Conservation (phyloP, 2,797 vertebrate genomes). For the Epinephelus malabaricus region DNA sequence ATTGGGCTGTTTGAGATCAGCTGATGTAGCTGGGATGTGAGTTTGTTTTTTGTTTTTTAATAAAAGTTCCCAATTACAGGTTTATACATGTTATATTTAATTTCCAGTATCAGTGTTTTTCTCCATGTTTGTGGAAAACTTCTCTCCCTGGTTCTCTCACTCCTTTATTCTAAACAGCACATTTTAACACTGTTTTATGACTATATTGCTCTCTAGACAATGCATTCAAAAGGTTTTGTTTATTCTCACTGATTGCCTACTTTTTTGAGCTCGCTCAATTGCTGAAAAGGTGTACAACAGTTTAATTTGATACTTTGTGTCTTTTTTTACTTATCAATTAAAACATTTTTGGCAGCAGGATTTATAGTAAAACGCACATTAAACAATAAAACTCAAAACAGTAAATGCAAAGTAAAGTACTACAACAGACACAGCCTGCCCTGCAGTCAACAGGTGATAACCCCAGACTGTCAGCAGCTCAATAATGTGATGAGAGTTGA, state of each 20-base stretch:
- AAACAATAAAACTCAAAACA: too few relatives aligned
- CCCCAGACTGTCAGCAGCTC: conserved; percentile 39
- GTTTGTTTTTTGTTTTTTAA: too few relatives aligned
- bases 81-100: neutral
- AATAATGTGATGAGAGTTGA: conserved; percentile 21
- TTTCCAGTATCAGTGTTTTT: neutral
- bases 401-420: conserved; percentile 1
- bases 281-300: too few relatives aligned
- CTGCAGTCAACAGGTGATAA: conserved; percentile 20
- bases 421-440: conserved; percentile 10
- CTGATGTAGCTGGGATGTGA: too few relatives aligned
- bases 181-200: neutral
- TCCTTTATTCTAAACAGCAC: neutral
- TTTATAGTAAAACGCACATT: too few relatives aligned
- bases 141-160: neutral
- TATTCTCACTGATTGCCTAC: neutral
- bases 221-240: neutral
- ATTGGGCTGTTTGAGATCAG: too few relatives aligned
- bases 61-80: too few relatives aligned
- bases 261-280: too few relatives aligned
- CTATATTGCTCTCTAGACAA: neutral
- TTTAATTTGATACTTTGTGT: too few relatives aligned
- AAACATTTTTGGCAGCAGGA: too few relatives aligned
- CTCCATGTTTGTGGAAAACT: neutral
- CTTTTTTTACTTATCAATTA: too few relatives aligned